Base-by-base conservation (phyloP, 2,888 invertebrate genomes). In the Pachliopta kotzebuea region DNA sequence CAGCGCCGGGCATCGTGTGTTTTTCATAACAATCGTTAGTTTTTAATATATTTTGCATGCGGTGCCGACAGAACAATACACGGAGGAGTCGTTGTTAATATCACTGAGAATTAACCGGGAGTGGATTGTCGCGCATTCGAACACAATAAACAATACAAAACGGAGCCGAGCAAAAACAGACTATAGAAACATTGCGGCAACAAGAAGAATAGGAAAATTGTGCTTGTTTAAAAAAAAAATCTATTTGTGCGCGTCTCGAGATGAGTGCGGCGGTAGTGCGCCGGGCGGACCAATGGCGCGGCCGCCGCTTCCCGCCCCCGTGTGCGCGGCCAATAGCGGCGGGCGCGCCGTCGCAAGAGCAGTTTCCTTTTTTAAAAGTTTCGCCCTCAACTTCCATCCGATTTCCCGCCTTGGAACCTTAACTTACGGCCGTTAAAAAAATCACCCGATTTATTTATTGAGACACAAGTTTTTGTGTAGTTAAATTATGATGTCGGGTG, bases 171-270 rank as follows among this genome's bases (percentile, higher is more conserved):
- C 85, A 89, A 90, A 89, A 91, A 90, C 89, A 84, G 89, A 88
- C 90, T 87, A 86, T 85, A 84, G 78, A 84, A 88, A 88, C 87
- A 77, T 78, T 81, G 80, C 77, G 76, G 77, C 88, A 91, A 90
- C 88, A 90, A 90, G 89, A 90, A 91, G 87, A 89, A 90, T 91
- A 90, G 91, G 89, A 91, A 91, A 91, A 90, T 91, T 90, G 86
- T 88, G 89, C 89, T 90, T 88, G 88, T 90, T 88, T 87, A 88
- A 90, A 90, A 76, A 42, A 63, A 90, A 90, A 90, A 90, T 88
- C 88, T 90, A 89, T 90, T 90, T 88, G 90, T 88, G 87, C 83
- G 83, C 80, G 83, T 85, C 83, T 84, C 82, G 86, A 88, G 90
- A 88, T 85, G 90, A 84, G 79, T 85, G 87, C 88, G 87, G 84